Conservation (phyloP, 2,797 vertebrate genomes). For the Helostoma temminkii region DNA sequence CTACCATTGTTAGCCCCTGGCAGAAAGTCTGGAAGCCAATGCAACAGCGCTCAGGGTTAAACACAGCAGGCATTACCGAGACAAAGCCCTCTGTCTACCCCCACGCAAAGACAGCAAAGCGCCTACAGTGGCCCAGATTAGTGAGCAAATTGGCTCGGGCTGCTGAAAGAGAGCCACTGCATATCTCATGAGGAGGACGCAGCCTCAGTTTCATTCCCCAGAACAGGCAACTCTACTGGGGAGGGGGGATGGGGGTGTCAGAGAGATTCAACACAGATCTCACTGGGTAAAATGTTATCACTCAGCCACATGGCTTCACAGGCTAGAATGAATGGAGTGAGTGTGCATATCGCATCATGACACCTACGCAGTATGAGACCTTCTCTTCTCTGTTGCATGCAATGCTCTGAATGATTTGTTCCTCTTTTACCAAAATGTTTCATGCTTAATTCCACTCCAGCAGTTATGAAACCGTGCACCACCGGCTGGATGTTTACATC, state of each 20-base stretch:
- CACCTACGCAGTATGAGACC: conserved; percentile 48
- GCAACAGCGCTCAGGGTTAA: conserved; percentile 45
- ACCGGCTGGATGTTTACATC: conserved; percentile 4
- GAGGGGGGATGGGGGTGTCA: conserved; percentile 23
- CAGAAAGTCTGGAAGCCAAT: conserved; percentile 48
- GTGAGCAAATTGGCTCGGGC: conserved; percentile 60
- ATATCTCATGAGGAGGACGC: conserved; percentile 53
- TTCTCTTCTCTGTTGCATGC: conserved; percentile 16
- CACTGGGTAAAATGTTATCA: conserved; percentile 59
- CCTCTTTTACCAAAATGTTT: conserved; percentile 6
- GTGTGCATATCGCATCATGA: conserved; percentile 41
- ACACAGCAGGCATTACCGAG: conserved; percentile 44
- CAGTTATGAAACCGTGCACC: background rate
- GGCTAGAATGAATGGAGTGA: conserved; percentile 26
- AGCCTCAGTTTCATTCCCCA: conserved; percentile 30
- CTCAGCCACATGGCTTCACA: conserved; percentile 52
- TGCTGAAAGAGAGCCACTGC: conserved; percentile 46
- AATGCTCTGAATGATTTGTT: conserved; percentile 24
- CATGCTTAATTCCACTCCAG: conserved; percentile 11
- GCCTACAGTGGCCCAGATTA: conserved; percentile 62
- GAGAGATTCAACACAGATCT: conserved; percentile 48
- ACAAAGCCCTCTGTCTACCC: conserved; percentile 55
- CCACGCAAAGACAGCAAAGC: conserved; percentile 40
- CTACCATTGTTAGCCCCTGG: conserved; percentile 41
- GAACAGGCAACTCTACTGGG: conserved; percentile 30